phyloP scores from a whole-genome alignment of 2,113 vertebrate genomes.

The Fulica atra region DNA sequence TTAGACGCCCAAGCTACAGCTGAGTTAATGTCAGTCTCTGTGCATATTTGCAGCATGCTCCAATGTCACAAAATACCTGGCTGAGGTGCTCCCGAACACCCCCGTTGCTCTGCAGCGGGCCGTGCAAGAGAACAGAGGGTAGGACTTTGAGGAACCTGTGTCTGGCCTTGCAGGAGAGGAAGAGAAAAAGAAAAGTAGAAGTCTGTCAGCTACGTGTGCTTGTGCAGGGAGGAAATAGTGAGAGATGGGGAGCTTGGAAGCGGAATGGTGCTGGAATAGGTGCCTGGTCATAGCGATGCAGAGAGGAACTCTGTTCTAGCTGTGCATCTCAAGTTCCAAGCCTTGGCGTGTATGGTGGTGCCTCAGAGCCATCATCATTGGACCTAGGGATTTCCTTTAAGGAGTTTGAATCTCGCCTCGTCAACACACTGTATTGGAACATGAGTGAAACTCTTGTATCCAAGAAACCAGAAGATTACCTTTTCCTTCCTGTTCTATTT shows the following conservation, averaged over 20 bases:
- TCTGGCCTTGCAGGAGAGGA: neutral
- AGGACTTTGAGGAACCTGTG: neutral
- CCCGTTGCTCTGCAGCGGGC: neutral
- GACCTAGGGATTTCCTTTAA: conserved; percentile 32
- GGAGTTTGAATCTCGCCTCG: conserved; percentile 15
- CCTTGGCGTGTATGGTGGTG: neutral
- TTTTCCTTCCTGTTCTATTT: conserved; percentile 65
- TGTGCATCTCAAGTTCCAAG: neutral
- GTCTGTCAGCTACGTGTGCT: fast-evolving
- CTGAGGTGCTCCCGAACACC: neutral
- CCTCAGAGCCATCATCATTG: neutral
- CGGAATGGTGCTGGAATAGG: neutral
- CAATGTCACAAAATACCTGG: neutral
- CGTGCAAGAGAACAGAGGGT: neutral
- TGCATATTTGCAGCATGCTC: neutral
- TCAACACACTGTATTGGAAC: neutral
- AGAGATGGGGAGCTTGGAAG: neutral
- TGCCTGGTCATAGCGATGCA: fast-evolving
- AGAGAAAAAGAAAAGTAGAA: neutral
- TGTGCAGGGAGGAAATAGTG: neutral
- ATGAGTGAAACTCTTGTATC: neutral
- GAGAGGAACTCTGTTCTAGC: neutral
- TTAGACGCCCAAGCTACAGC: neutral
- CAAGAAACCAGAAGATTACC: conserved; percentile 15
- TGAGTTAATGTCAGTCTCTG: neutral